Evolutionary conservation across 23 tunicate genomes (phyloP), one percentile per base, ranked within the genome.

Genomic region (Halocynthia roretzi): DNA sequence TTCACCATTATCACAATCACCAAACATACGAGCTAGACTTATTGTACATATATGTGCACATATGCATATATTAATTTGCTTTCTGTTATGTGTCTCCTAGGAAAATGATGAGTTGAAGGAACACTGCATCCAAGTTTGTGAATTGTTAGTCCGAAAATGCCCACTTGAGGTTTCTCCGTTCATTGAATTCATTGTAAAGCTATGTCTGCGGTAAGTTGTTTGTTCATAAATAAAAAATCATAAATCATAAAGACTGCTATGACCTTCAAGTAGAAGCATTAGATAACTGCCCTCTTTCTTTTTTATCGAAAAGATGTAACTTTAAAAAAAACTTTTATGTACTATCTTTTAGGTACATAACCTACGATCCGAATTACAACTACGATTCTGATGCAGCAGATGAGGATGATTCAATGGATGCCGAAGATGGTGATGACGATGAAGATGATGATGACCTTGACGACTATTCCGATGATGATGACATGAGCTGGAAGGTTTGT

Each of bases 391-490:
- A 86, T 57, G 98, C 86, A 56, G 93, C 72, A 64, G 99, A 94
- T 65, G 87, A 78, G 8, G 84, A 83, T n/a, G 77, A 80, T 14
- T 85, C 71, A 0, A 76, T 83, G 73, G 81, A 76, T 67, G 44
- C 44, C 4, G 44, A 31, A 31, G 98, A 92, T 57, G 91, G 83
- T 72, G 87, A 77, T 15, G 61, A 65, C 0, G 84, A 53, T 50
- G 93, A 87, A 54, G 98, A 94, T 55, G 96, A 94, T 55, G 99
- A 94, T 53, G 96, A 94, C 12, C 83, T 90, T 63, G 99, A 93
- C 48, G 98, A 94, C 77, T 94, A 94, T 81, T 94, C 99, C 10
- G 99, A 94, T 78, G 99, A 94, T 72, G 99, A 94, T 50, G 99
- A 94, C 61, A 84, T 83, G 83, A 87, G 95, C 68, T 94, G 99